Evolutionary conservation across 2,797 vertebrate genomes (phyloP).

Genomic region (Semaprochilodus insignis): DNA sequence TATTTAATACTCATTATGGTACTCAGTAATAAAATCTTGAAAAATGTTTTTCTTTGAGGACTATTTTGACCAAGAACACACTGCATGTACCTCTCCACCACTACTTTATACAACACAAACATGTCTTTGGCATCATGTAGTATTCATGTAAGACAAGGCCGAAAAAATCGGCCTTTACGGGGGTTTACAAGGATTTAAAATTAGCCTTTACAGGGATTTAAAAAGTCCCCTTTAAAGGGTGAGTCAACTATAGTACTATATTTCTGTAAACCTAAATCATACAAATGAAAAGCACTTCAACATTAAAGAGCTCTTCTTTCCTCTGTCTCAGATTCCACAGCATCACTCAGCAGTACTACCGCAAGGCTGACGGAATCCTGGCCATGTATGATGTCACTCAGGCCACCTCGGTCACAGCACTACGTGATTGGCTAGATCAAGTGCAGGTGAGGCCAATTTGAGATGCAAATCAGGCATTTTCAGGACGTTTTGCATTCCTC

Average conservation of each 20-base stretch:
- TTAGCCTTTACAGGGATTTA: too few relatives aligned
- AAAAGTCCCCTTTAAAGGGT: too few relatives aligned
- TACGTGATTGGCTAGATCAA: conserved; percentile 82
- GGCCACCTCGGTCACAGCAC: conserved; percentile 73
- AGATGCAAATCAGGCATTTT: conserved; percentile 52
- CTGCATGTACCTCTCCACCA: too few relatives aligned
- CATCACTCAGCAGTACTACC: conserved; percentile 86
- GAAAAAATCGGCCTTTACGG: too few relatives aligned
- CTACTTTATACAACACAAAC: too few relatives aligned
- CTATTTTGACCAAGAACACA: too few relatives aligned
- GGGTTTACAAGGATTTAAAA: too few relatives aligned
- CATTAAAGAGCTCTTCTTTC: background rate
- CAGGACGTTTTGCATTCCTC: conserved; percentile 57
- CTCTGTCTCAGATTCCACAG: conserved; percentile 78
- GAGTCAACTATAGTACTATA: background rate
- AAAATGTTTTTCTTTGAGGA: too few relatives aligned
- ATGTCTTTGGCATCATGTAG: too few relatives aligned
- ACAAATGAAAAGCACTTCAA: background rate
- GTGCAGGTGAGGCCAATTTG: conserved; percentile 76
- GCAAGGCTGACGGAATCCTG: conserved; percentile 82
- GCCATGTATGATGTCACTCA: conserved; percentile 83
- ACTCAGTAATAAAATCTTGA: too few relatives aligned
- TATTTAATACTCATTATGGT: too few relatives aligned
- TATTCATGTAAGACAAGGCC: too few relatives aligned
- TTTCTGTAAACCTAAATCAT: background rate